Conservation (phyloP, 2,113 vertebrate genomes). For the Burhinus oedicnemus region DNA sequence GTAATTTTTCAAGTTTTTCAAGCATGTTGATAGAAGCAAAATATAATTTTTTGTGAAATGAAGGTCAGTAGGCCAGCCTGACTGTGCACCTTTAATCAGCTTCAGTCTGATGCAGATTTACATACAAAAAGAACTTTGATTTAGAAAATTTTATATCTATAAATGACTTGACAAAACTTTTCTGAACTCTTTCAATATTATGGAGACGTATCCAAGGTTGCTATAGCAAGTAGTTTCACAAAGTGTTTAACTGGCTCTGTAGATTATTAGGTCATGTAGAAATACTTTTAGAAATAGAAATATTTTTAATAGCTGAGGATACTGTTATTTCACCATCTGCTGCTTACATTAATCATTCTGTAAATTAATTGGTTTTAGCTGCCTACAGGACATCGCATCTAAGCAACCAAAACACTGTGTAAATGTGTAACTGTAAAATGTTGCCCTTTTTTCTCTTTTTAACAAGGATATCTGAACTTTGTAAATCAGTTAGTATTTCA, state of each 20-base stretch:
- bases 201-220: neutral
- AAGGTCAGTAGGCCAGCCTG: neutral
- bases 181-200: neutral
- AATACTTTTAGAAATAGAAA: too few species aligned
- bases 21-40: neutral
- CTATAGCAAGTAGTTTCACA: neutral
- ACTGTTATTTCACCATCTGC: neutral
- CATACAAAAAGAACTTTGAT: neutral
- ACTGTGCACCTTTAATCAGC: neutral
- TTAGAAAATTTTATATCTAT: neutral
- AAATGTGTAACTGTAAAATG: neutral
- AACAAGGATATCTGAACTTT: neutral
- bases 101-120: neutral
- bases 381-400: neutral
- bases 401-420: neutral
- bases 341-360: neutral
- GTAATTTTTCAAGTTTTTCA: neutral
- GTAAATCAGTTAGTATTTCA: neutral
- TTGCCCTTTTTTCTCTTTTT: neutral
- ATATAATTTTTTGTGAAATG: neutral
- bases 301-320: neutral
- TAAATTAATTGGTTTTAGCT: neutral
- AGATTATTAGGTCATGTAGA: neutral
- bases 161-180: neutral
- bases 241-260: neutral